Evolutionary conservation across 2,888 invertebrate species (phyloP).

Genomic region (Himalopsyche japonica): DNA sequence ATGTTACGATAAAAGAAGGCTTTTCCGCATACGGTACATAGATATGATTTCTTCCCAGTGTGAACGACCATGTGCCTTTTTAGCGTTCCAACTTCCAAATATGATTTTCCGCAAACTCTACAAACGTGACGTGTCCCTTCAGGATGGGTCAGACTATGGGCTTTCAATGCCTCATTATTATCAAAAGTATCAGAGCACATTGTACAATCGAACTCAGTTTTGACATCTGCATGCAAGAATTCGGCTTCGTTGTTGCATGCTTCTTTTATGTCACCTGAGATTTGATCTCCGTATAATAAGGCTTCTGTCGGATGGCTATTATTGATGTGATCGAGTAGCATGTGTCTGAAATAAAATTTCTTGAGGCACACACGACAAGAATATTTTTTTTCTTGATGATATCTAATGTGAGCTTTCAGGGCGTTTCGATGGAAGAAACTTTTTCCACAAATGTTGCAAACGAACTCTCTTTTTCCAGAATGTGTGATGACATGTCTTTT

Average conservation of each 20-base stretch:
- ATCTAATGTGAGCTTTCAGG: constrained; percentile 22
- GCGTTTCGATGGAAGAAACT: constrained; percentile 22
- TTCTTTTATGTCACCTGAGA: neutral
- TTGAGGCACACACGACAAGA: constrained; percentile 15
- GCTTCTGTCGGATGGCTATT: constrained; percentile 6
- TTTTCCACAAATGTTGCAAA: constrained; percentile 17
- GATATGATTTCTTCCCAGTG: constrained; percentile 29
- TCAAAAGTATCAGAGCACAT: constrained; percentile 30
- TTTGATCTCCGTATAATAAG: neutral
- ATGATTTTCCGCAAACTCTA: constrained; percentile 22
- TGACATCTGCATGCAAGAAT: neutral
- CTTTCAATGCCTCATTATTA: constrained; percentile 7
- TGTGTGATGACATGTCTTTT: constrained; percentile 29
- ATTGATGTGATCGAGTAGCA: constrained; percentile 25
- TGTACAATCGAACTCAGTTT: constrained; percentile 26
- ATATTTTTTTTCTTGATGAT: constrained; percentile 20
- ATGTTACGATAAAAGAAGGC: constrained; percentile 30
- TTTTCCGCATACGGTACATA: constrained; percentile 35
- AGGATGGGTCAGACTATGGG: constrained; percentile 30
- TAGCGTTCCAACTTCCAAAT: constrained; percentile 28
- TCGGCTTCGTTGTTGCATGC: neutral
- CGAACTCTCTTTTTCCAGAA: constrained; percentile 3
- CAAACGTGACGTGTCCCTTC: constrained; percentile 27
- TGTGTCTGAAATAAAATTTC: constrained; percentile 16
- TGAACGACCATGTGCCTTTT: constrained; percentile 27